These are phyloP conservation scores for Atta texana DNA, from an alignment of 1,140 invertebrate species.

Conservation along the genomic window DNA sequence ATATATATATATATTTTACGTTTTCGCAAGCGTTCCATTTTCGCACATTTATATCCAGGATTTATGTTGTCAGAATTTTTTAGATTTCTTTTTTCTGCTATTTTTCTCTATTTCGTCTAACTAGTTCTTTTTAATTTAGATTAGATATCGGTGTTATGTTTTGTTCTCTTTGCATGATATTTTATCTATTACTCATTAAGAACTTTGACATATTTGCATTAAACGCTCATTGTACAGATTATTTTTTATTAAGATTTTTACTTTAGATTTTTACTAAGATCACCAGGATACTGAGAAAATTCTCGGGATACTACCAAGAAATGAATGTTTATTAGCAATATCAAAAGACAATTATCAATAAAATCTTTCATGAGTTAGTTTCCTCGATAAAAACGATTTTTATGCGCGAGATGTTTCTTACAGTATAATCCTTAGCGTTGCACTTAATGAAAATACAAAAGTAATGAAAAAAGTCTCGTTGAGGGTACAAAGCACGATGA, in stretches of 20 bases:
- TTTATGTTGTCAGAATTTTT: conserved; percentile 25
- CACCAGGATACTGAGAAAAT: conserved; percentile 12
- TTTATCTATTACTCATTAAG: conserved; percentile 16
- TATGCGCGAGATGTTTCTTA: conserved; percentile 11
- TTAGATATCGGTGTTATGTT: conserved; percentile 5
- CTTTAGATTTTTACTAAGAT: conserved; percentile 50
- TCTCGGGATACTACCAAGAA: background rate
- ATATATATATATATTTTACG: background rate
- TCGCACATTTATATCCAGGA: background rate
- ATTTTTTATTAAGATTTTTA: conserved; percentile 27
- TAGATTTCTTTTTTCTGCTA: conserved; percentile 10
- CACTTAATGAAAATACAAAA: conserved; percentile 8
- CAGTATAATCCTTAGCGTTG: background rate
- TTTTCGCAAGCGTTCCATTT: background rate
- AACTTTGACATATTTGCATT: conserved; percentile 43
- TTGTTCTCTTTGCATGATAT: background rate
- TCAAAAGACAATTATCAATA: conserved; percentile 66
- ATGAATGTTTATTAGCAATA: conserved; percentile 19
- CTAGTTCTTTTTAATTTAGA: too few species aligned
- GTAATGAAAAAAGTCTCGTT: conserved; percentile 15
- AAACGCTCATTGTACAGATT: conserved; percentile 31
- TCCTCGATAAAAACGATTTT: conserved; percentile 42
- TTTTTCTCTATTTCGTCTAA: background rate
- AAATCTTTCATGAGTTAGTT: conserved; percentile 40
- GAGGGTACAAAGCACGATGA: background rate